Percentiles rank a stretch among this genome's conserved stretches.
Conservation (phyloP, 2,113 vertebrate species). For the Microtus ochrogaster region DNA sequence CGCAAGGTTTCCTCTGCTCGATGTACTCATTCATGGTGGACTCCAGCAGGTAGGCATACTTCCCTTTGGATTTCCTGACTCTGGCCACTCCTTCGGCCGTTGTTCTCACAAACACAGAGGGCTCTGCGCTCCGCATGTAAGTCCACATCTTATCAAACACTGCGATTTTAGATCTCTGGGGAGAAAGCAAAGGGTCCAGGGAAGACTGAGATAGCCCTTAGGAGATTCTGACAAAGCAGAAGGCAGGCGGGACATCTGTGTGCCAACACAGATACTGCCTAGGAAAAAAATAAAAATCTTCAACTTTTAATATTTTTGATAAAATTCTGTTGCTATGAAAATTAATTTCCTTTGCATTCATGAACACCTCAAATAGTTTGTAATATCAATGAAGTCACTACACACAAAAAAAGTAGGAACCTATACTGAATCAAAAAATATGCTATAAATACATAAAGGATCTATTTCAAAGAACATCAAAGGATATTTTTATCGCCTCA, state of each 20-base stretch:
- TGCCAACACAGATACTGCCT: rapidly evolving
- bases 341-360: background rate
- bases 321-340: background rate
- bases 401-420: background rate
- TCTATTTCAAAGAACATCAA: background rate
- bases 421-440: background rate
- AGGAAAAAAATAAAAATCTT: rapidly evolving
- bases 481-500: background rate
- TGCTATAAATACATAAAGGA: background rate
- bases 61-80: conserved; percentile 99
- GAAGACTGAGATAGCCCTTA: background rate
- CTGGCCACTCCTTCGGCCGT: conserved; percentile 97
- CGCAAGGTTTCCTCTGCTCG: conserved; percentile 98
- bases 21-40: conserved; percentile 99
- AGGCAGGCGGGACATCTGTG: background rate
- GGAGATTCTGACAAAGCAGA: conserved; percentile 65
- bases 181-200: conserved; percentile 75
- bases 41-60: conserved; percentile 99
- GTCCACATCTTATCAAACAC: conserved; percentile 99
- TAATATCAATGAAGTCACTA: background rate
- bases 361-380: background rate
- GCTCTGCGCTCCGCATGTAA: conserved; percentile 98
- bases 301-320: background rate
- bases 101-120: conserved; percentile 99
- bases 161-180: conserved; percentile 99